Evolutionary conservation across 2,888 invertebrate genomes (phyloP).

Genomic region (Conomelus anceps): DNA sequence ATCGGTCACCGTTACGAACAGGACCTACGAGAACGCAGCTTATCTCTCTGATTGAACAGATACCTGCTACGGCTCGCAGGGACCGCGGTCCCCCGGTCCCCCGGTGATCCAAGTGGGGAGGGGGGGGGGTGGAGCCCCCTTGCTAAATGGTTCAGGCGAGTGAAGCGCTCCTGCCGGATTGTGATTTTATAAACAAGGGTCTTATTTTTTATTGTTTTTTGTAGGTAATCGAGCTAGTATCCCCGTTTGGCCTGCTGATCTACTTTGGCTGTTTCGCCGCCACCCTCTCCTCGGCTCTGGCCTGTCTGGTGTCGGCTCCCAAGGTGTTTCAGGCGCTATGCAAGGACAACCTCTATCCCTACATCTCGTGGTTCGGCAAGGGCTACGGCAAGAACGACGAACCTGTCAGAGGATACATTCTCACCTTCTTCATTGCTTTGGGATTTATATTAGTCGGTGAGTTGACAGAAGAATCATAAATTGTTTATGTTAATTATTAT

Average conservation of each 20-base stretch:
- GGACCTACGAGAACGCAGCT: too few species aligned
- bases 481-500: too few species aligned
- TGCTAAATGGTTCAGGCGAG: too few species aligned
- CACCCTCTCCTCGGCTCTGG: slow-evolving; percentile 90
- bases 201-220: neutral
- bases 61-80: too few species aligned
- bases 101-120: too few species aligned
- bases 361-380: slow-evolving; percentile 63
- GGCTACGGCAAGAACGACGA: slow-evolving; percentile 76
- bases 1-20: too few species aligned
- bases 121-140: too few species aligned
- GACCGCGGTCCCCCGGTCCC: too few species aligned
- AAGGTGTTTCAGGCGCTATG: slow-evolving; percentile 91
- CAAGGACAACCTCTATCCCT: slow-evolving; percentile 89
- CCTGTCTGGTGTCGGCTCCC: slow-evolving; percentile 92
- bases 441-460: slow-evolving; percentile 81
- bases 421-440: slow-evolving; percentile 86
- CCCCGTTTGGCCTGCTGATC: slow-evolving; percentile 83
- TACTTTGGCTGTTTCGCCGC: slow-evolving; percentile 97
- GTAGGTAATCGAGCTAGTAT: slow-evolving; percentile 75
- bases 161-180: too few species aligned
- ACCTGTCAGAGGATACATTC: slow-evolving; percentile 80
- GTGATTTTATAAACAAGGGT: neutral
- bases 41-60: too few species aligned
- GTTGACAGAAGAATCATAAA: slow-evolving; percentile 35